phyloP scores from a whole-genome alignment of 1,140 invertebrate species.

The Anadara kagoshimensis region DNA sequence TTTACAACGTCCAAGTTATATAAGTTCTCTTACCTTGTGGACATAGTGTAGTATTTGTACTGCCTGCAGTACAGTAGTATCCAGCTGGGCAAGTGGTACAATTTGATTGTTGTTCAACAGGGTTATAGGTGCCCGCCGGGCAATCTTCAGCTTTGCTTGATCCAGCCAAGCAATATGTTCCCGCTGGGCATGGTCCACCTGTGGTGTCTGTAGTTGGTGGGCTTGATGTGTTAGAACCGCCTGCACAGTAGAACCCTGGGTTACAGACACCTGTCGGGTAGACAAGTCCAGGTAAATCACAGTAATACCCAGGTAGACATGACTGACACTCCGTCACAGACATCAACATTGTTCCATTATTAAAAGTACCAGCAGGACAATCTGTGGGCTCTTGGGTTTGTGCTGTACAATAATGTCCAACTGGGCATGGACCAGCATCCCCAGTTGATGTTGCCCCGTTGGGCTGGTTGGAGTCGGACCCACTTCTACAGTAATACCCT shows the following conservation, averaged over 20 bases:
- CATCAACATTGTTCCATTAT: constrained; percentile 59
- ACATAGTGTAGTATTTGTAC: constrained; percentile 51
- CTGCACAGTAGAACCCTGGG: constrained; percentile 66
- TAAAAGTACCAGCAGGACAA: constrained; percentile 68
- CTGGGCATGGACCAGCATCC: constrained; percentile 64
- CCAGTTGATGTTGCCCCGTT: constrained; percentile 47
- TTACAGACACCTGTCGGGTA: constrained; percentile 61
- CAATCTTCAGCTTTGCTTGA: constrained; percentile 55
- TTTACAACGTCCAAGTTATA: no score
- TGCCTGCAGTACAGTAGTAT: constrained; percentile 61
- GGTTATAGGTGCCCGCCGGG: constrained; percentile 59
- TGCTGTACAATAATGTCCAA: constrained; percentile 64
- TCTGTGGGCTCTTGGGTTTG: constrained; percentile 60
- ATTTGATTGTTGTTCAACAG: constrained; percentile 49
- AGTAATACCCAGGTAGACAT: constrained; percentile 65
- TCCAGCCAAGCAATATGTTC: constrained; percentile 62
- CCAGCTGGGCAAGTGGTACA: constrained; percentile 65
- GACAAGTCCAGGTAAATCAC: constrained; percentile 56
- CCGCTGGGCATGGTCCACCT: constrained; percentile 66
- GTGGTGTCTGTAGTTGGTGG: constrained; percentile 47
- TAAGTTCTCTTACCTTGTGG: constrained; percentile 48
- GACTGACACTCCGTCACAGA: constrained; percentile 52
- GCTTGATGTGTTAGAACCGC: constrained; percentile 58
- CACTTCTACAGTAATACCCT: constrained; percentile 65
- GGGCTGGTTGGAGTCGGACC: constrained; percentile 59